These are phyloP conservation scores for Taphrorychus bicolor DNA, from an alignment of 2,888 invertebrate species.

Conservation along the genomic window DNA sequence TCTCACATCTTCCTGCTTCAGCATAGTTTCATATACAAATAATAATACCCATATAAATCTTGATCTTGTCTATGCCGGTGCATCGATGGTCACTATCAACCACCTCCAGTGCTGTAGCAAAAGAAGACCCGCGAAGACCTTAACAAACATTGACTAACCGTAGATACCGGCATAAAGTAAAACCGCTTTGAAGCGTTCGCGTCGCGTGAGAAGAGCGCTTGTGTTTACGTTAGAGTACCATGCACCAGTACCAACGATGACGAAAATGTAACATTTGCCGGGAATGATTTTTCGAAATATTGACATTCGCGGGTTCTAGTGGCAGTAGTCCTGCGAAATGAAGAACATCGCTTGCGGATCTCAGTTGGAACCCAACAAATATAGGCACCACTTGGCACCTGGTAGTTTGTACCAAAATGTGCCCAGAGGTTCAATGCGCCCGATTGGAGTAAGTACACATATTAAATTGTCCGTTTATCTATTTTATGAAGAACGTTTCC, in stretches of 20 bases:
- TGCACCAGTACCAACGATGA: conserved; percentile 4
- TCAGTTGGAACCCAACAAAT: conserved; percentile 44
- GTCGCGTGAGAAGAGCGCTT: conserved; percentile 26
- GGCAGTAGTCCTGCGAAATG: conserved; percentile 41
- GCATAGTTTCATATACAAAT: conserved; percentile 11
- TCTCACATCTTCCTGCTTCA: conserved; percentile 2
- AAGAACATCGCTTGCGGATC: conserved; percentile 47
- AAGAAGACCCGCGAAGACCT: conserved; percentile 35
- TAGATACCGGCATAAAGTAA: conserved; percentile 31
- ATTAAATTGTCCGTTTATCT: background rate
- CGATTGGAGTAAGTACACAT: conserved; percentile 45
- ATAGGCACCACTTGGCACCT: conserved; percentile 44
- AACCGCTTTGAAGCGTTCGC: conserved; percentile 18
- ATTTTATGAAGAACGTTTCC: background rate
- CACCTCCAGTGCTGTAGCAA: conserved; percentile 31
- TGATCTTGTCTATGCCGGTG: conserved; percentile 30
- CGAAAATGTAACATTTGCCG: conserved; percentile 33
- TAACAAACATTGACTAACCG: conserved; percentile 35
- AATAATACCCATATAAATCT: conserved; percentile 28
- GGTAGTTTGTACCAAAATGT: conserved; percentile 46
- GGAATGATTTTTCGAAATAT: conserved; percentile 16
- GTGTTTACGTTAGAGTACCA: conserved; percentile 15
- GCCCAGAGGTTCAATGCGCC: conserved; percentile 45
- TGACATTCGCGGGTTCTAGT: conserved; percentile 10
- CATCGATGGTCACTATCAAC: conserved; percentile 31